Base-by-base conservation (phyloP, 2,797 vertebrate genomes). In the Sylvia borin region DNA sequence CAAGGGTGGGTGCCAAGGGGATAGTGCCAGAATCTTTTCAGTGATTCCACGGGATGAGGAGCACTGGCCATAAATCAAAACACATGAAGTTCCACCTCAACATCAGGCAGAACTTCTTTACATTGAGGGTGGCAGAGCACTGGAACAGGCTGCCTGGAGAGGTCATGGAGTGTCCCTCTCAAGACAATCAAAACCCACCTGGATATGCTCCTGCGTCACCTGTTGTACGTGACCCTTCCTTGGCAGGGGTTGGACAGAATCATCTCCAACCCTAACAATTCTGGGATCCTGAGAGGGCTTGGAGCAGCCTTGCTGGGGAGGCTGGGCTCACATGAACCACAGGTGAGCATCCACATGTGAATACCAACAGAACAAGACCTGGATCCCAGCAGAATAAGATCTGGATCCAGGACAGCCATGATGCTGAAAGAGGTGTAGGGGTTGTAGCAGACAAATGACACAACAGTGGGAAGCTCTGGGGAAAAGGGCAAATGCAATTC, bases 301-400 rank as follows among this genome's bases (percentile, higher is more conserved):
- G 0, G 47, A 53, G 53, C 65, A 54, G 38, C 64, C 60, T 65
- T 76, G 45, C 47, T 47, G 67, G 27, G 57, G 64, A 62, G 66
- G 36, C 51, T 68, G 54, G 31, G 34, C 67, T 92, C 34, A 45
- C 0, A 2, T 4, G 16, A 80, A 15, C 31, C 54, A 10, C 11
- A n/a, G 17, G 19, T 2, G 4, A 34, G 29, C 32, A n/a, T 50
- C 29, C 18, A 1, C 0, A 1, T 0, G 3, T 0, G 1, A 72
- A 61, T 17, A 19, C n/a, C 70, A 54, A 4, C 20, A 43, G 57
- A 53, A 45, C 2, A 0, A 45, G 5, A 6, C 25, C 66, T 57
- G 80, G 29, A 67, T 55, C 48, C 32, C 70, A 50, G 4, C 19
- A 40, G 51, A 48, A 51, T 2, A 0, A 45, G 7, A 5, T 27